phyloP scores from a whole-genome alignment of 2,797 vertebrate species.

The Oryzias dopingdopingensis region DNA sequence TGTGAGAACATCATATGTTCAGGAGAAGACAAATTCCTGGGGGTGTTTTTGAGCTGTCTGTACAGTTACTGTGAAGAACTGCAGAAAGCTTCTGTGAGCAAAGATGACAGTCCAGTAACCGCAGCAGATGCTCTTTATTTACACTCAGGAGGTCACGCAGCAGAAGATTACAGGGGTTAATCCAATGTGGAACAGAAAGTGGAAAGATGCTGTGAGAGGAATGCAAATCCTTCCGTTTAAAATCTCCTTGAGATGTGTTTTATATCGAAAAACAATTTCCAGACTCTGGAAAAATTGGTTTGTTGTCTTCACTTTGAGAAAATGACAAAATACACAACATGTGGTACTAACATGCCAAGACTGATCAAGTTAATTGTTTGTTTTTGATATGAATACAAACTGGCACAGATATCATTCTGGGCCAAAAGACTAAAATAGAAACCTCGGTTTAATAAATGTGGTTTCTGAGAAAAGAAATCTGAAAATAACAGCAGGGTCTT shows the following conservation, averaged over 20 bases:
- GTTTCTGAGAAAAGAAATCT: constrained; percentile 36
- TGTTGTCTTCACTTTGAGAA: background rate
- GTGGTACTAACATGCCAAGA: constrained; percentile 11
- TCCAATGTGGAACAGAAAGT: constrained; percentile 53
- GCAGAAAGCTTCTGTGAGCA: constrained; percentile 22
- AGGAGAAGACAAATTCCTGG: constrained; percentile 8
- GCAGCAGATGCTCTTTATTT: constrained; percentile 9
- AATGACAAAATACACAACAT: background rate
- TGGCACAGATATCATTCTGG: constrained; percentile 37
- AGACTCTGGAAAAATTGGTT: background rate
- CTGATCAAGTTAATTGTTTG: constrained; percentile 18
- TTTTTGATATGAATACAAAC: constrained; percentile 28
- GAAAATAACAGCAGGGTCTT: constrained; percentile 55
- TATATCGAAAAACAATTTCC: constrained; percentile 15
- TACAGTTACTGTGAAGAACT: constrained; percentile 17
- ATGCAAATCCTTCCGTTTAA: constrained; percentile 43
- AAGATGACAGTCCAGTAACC: constrained; percentile 19
- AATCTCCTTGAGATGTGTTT: constrained; percentile 24
- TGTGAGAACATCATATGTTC: constrained; percentile 22
- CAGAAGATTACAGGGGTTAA: constrained; percentile 51
- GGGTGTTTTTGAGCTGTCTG: constrained; percentile 1
- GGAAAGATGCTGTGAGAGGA: constrained; percentile 19
- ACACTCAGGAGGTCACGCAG: constrained; percentile 1
- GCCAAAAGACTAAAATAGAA: constrained; percentile 20
- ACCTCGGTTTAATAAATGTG: constrained; percentile 35